A percentile compares a stretch with the other conserved stretches of the same genome.
These are phyloP conservation scores for Proisotoma minuta DNA, from an alignment of 2,888 invertebrate genomes.

Conservation along the genomic window DNA sequence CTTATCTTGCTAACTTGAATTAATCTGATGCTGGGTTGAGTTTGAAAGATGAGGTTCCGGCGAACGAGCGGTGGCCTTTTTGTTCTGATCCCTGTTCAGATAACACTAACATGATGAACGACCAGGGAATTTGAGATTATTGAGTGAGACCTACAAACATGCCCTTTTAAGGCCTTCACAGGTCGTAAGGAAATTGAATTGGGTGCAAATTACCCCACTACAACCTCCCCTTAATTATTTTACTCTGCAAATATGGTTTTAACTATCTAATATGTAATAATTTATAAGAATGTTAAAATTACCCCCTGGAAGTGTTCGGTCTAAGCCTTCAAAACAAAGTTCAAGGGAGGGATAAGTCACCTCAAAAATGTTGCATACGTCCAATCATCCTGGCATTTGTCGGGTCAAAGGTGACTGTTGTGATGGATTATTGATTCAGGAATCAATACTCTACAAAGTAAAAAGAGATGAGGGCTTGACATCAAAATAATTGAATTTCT, in stretches of 20 bases:
- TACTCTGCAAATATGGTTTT: too few species aligned
- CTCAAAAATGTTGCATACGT: constrained; percentile 17
- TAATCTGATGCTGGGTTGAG: neutral
- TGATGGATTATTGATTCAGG: neutral
- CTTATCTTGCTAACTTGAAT: neutral
- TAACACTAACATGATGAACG: neutral
- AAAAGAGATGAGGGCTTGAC: neutral
- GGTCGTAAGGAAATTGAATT: too few species aligned
- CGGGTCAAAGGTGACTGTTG: neutral
- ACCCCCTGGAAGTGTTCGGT: too few species aligned
- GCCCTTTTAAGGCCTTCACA: too few species aligned
- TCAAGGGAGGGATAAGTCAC: constrained; percentile 18
- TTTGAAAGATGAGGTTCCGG: neutral
- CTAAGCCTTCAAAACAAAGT: constrained; percentile 17
- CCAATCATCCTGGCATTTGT: neutral
- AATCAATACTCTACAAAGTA: too few species aligned
- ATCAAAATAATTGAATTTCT: neutral
- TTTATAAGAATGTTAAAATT: too few species aligned
- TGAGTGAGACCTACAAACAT: too few species aligned
- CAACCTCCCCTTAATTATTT: too few species aligned
- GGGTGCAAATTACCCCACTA: too few species aligned
- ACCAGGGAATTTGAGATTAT: neutral
- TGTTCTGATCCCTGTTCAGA: neutral
- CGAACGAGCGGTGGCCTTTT: too few species aligned
- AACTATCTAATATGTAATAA: too few species aligned